Conservation (phyloP, 1,140 invertebrate species). For the Cecropterus lyciades region DNA sequence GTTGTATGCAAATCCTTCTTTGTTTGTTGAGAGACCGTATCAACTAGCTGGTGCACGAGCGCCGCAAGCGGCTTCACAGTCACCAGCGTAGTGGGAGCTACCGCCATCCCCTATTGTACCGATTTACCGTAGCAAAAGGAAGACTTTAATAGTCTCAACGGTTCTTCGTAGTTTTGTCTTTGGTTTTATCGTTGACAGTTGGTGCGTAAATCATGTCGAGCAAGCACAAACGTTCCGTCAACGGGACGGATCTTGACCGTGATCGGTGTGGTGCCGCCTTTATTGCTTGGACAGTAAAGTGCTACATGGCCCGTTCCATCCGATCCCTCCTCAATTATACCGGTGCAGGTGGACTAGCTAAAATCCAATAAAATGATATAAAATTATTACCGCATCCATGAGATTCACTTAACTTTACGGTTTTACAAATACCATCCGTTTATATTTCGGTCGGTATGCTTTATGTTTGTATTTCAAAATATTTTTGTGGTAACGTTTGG, state of each 20-base stretch:
- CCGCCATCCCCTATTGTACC: slow-evolving; percentile 13
- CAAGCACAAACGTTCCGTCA: slow-evolving; percentile 72
- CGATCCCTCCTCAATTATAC: slow-evolving; percentile 10
- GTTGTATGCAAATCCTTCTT: slow-evolving; percentile 62
- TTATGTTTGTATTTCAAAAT: slow-evolving; percentile 8
- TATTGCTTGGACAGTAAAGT: slow-evolving; percentile 42
- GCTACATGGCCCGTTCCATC: slow-evolving; percentile 1
- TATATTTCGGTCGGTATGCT: not conserved
- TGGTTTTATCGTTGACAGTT: slow-evolving; percentile 57
- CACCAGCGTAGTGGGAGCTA: slow-evolving; percentile 53
- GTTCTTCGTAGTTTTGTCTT: slow-evolving; percentile 50
- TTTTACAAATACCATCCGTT: slow-evolving; percentile 4
- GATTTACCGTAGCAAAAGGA: slow-evolving; percentile 34
- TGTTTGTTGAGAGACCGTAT: slow-evolving; percentile 67
- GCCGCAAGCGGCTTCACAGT: slow-evolving; percentile 53
- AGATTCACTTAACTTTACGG: slow-evolving; percentile 25
- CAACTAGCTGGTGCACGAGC: slow-evolving; percentile 64
- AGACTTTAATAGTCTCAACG: slow-evolving; percentile 41
- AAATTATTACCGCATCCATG: slow-evolving; percentile 16
- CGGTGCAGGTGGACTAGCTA: slow-evolving; percentile 19
- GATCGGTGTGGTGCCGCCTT: slow-evolving; percentile 60
- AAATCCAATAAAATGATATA: slow-evolving; percentile 12
- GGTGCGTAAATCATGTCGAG: slow-evolving; percentile 73
- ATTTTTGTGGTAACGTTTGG: too few species aligned
- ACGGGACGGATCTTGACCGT: slow-evolving; percentile 57